Evolutionary conservation across 2,888 invertebrate genomes (phyloP).

Genomic region (Hermaeophaga mercurialis): DNA sequence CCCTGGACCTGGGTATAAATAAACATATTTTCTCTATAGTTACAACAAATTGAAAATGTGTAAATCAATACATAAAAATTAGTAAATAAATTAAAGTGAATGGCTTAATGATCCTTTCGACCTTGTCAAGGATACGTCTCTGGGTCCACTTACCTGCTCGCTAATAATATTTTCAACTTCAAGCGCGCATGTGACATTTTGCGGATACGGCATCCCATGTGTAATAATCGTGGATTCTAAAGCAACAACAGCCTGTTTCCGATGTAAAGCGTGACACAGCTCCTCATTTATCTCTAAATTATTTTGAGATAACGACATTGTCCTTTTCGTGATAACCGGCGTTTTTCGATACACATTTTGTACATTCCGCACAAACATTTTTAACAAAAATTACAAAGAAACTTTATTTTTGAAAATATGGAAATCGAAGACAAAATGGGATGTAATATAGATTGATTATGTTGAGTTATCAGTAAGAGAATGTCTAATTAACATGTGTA

Average conservation of each 20-base stretch:
- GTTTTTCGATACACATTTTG: neutral
- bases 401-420: no score
- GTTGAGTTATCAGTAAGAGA: no score
- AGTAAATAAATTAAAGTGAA: no score
- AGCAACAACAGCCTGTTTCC: constrained; percentile 80
- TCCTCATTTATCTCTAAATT: constrained; percentile 56
- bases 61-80: no score
- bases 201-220: constrained; percentile 96
- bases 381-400: neutral
- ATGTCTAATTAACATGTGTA: no score
- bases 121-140: no score
- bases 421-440: no score
- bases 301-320: neutral
- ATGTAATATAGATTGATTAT: no score
- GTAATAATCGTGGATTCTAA: constrained; percentile 97
- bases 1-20: no score
- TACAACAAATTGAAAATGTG: no score
- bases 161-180: constrained; percentile 81
- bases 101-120: no score
- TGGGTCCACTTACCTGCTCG: constrained; percentile 65
- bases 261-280: constrained; percentile 68
- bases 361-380: neutral
- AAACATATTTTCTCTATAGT: no score
- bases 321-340: neutral
- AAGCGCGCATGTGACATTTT: constrained; percentile 84